Percentiles rank a stretch among this genome's conserved stretches.
phyloP scores from a whole-genome alignment of 2,888 invertebrate species.

The Orthonychiurus folsomi region DNA sequence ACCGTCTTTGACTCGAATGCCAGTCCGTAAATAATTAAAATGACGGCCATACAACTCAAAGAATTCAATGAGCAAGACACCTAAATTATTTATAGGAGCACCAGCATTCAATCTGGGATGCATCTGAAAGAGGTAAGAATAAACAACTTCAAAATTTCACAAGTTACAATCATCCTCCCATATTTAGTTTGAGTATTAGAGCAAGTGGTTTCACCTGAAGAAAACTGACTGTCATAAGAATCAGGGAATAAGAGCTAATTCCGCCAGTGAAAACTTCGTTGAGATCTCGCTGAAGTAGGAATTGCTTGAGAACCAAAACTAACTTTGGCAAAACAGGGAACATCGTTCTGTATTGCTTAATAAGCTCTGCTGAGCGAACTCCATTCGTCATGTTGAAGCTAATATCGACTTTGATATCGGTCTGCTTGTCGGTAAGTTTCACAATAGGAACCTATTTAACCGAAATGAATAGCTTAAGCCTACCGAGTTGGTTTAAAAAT shows the following conservation, averaged over 20 bases:
- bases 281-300: constrained; percentile 90
- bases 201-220: no score
- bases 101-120: constrained; percentile 74
- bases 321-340: constrained; percentile 87
- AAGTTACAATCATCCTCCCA: background rate
- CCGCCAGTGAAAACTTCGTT: constrained; percentile 99
- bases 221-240: constrained; percentile 97
- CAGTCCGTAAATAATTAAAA: constrained; percentile 91
- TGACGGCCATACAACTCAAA: constrained; percentile 93
- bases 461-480: no score
- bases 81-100: constrained; percentile 63
- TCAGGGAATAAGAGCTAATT: constrained; percentile 96
- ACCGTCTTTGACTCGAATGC: constrained; percentile 85
- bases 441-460: constrained; percentile 78
- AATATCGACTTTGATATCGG: constrained; percentile 92
- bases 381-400: constrained; percentile 99
- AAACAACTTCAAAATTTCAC: background rate
- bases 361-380: constrained; percentile 90
- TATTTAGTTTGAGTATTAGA: no score
- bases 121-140: constrained; percentile 50
- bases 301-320: constrained; percentile 96
- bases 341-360: constrained; percentile 76
- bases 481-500: no score
- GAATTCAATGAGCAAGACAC: constrained; percentile 90
- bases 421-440: constrained; percentile 80